phyloP scores from a whole-genome alignment of 1,140 invertebrate species.

The Nephila pilipes region DNA sequence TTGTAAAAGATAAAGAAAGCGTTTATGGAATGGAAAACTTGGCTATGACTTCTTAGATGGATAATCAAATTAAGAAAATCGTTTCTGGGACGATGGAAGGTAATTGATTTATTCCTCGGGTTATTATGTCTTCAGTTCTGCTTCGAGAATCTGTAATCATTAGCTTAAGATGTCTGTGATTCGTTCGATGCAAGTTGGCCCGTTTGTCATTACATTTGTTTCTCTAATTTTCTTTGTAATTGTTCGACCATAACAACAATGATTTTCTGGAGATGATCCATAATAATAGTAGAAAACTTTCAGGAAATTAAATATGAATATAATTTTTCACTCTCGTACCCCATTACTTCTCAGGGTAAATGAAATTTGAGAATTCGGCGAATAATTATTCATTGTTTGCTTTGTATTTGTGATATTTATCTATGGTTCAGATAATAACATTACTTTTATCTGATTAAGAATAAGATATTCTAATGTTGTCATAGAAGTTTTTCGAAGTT shows the following conservation, averaged over 20 bases:
- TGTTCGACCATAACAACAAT: slow-evolving; percentile 36
- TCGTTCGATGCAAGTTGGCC: neutral
- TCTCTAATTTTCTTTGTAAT: slow-evolving; percentile 44
- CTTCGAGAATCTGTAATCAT: slow-evolving; percentile 18
- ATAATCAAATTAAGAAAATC: slow-evolving; percentile 61
- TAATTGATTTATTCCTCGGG: slow-evolving; percentile 48
- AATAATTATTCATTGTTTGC: neutral
- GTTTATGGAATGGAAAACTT: slow-evolving; percentile 39
- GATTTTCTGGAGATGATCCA: neutral
- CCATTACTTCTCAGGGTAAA: neutral
- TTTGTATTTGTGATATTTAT: neutral
- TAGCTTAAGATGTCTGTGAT: slow-evolving; percentile 24
- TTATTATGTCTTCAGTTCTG: slow-evolving; percentile 26
- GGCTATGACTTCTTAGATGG: slow-evolving; percentile 9
- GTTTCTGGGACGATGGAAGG: slow-evolving; percentile 26
- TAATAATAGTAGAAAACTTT: slow-evolving; percentile 14
- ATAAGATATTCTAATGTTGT: neutral
- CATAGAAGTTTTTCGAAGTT: neutral
- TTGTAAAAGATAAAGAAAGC: neutral
- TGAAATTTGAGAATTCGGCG: neutral
- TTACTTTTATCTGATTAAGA: neutral
- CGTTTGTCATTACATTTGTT: slow-evolving; percentile 33
- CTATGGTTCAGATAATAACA: neutral
- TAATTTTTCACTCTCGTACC: neutral
- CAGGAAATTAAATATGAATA: neutral